A percentile compares a stretch with the other conserved stretches of the same genome.
These are phyloP conservation scores for Eudyptes chrysolophus DNA, from an alignment of 2,113 vertebrate species.

Conservation along the genomic window DNA sequence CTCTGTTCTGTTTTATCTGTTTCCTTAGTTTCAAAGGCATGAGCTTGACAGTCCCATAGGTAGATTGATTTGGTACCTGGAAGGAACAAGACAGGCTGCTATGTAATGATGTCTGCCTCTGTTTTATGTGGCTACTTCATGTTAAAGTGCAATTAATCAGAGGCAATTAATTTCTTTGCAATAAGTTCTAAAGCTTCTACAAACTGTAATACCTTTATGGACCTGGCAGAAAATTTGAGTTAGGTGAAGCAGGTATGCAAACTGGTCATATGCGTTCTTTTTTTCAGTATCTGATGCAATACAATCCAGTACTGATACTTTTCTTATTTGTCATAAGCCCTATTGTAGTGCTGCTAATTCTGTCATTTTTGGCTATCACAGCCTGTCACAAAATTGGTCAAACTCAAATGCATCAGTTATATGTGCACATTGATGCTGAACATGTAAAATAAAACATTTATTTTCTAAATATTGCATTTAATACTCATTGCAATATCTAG, in stretches of 20 bases:
- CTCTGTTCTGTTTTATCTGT: not conserved
- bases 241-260: not conserved
- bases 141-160: not conserved
- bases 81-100: not conserved
- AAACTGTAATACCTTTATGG: not conserved
- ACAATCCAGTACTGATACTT: not conserved
- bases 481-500: not conserved
- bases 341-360: conserved; percentile 67
- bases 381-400: conserved; percentile 75
- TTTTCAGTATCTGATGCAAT: not conserved
- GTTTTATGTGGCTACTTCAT: not conserved
- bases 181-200: not conserved
- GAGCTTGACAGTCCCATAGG: fast-evolving
- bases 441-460: conserved; percentile 35
- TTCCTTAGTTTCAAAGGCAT: not conserved
- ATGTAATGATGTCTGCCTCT: not conserved
- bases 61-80: not conserved
- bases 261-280: not conserved
- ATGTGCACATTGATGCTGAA: conserved; percentile 72
- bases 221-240: not conserved
- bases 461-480: not conserved
- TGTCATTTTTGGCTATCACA: conserved; percentile 65
- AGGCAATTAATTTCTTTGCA: not conserved
- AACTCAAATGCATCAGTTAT: conserved; percentile 70
- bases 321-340: conserved; percentile 66